A percentile compares a stretch with the other conserved stretches of the same genome.
Evolutionary conservation across 1,140 invertebrate species (phyloP).

Genomic region (Trigoniulus corallinus): DNA sequence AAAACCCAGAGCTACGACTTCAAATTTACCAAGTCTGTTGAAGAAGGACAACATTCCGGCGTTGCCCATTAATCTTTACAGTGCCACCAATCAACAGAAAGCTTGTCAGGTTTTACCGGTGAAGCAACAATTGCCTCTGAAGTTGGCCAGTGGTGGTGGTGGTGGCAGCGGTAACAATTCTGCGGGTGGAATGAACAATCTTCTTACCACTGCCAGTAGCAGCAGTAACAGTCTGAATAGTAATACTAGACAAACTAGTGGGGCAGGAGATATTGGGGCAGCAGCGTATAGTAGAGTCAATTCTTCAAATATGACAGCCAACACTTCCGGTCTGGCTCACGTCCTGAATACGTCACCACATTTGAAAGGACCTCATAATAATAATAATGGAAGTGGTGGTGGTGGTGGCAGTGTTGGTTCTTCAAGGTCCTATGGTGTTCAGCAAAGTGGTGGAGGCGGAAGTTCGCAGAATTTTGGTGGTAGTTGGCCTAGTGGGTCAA

Average conservation of each 20-base stretch:
- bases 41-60: not conserved
- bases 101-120: constrained; percentile 34
- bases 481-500: not conserved
- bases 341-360: not conserved
- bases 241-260: not conserved
- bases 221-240: not conserved
- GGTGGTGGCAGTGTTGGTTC: no score
- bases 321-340: not conserved
- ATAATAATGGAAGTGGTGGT: not conserved
- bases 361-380: not conserved
- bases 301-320: not conserved
- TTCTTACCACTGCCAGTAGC: not conserved
- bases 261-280: constrained; percentile 21
- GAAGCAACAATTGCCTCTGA: constrained; percentile 69
- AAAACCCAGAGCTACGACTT: not conserved
- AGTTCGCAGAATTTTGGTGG: not conserved
- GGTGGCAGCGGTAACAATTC: not conserved
- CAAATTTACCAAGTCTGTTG: not conserved
- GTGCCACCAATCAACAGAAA: constrained; percentile 67
- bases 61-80: constrained; percentile 46
- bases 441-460: no score
- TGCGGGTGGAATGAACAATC: no score
- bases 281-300: no score
- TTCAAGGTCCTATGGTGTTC: not conserved
- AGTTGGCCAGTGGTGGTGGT: constrained; percentile 37